A percentile compares a stretch with the other conserved stretches of the same genome.
phyloP scores from a whole-genome alignment of 2,113 vertebrate genomes.

The Brachyhypopomus gauderio region DNA sequence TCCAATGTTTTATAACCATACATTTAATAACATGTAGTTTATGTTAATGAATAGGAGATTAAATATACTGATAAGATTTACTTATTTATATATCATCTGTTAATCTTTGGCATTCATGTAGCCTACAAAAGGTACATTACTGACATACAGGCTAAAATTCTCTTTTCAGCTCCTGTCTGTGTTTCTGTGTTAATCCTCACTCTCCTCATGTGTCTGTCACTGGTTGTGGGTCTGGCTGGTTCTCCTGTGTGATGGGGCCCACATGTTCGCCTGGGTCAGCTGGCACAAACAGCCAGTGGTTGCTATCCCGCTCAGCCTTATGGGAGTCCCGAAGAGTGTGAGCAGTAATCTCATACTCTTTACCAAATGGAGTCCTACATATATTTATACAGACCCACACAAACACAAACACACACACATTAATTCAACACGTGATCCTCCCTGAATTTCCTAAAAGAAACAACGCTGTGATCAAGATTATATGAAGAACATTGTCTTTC shows the following conservation, averaged over 20 bases:
- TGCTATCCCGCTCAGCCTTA: slow-evolving; percentile 81
- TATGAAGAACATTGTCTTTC: neutral
- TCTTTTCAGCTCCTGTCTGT: neutral
- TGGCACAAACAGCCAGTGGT: slow-evolving; percentile 86
- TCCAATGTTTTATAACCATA: too few relatives aligned
- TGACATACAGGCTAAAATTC: neutral
- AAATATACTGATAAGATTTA: neutral
- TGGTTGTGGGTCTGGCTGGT: neutral
- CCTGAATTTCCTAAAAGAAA: neutral
- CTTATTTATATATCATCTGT: neutral
- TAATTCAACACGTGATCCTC: neutral
- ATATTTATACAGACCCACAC: slow-evolving; percentile 39
- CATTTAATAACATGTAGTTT: too few relatives aligned
- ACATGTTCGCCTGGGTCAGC: slow-evolving; percentile 66
- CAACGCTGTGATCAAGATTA: neutral
- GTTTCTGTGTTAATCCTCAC: neutral
- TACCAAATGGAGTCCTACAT: slow-evolving; percentile 83
- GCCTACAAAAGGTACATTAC: neutral
- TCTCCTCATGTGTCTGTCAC: slow-evolving; percentile 12
- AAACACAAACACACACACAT: neutral
- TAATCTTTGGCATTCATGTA: neutral
- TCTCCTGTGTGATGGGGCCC: slow-evolving; percentile 12
- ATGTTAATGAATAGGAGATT: too few relatives aligned
- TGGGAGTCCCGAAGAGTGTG: slow-evolving; percentile 86
- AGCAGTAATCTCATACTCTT: slow-evolving; percentile 83